phyloP scores from a whole-genome alignment of 2,797 vertebrate species.

The Pristis pectinata region DNA sequence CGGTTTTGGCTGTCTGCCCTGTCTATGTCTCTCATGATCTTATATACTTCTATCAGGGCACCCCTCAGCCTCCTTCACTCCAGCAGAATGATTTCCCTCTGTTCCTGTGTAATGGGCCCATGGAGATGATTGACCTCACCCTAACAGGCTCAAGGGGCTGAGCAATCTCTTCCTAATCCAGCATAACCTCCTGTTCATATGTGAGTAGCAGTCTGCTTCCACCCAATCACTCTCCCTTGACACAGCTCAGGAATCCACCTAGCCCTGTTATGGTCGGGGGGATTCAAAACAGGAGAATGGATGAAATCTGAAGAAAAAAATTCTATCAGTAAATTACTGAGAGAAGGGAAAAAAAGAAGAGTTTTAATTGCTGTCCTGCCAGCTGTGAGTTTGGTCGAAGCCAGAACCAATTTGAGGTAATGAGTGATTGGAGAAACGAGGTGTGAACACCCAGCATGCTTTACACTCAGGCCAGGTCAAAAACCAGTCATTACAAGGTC shows the following conservation, averaged over 20 bases:
- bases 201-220: neutral
- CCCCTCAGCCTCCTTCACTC: too few species aligned
- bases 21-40: too few species aligned
- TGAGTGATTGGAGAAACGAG: conserved; percentile 55
- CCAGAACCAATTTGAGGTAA: conserved; percentile 55
- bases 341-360: neutral
- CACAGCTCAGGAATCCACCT: neutral
- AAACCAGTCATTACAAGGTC: conserved; percentile 52
- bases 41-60: too few species aligned
- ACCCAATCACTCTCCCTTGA: neutral
- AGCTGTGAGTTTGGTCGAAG: conserved; percentile 32
- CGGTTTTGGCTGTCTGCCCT: too few species aligned
- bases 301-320: neutral
- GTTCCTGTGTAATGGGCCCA: neutral
- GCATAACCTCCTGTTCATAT: too few species aligned
- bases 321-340: neutral
- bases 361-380: conserved; percentile 40
- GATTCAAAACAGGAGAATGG: accelerated
- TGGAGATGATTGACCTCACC: neutral
- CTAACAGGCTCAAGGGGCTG: neutral
- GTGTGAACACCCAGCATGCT: conserved; percentile 70
- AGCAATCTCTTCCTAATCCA: neutral
- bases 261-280: accelerated
- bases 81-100: neutral
- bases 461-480: conserved; percentile 54